Conservation (phyloP, 2,888 invertebrate species). For the Prostheceraeus crozeri region DNA sequence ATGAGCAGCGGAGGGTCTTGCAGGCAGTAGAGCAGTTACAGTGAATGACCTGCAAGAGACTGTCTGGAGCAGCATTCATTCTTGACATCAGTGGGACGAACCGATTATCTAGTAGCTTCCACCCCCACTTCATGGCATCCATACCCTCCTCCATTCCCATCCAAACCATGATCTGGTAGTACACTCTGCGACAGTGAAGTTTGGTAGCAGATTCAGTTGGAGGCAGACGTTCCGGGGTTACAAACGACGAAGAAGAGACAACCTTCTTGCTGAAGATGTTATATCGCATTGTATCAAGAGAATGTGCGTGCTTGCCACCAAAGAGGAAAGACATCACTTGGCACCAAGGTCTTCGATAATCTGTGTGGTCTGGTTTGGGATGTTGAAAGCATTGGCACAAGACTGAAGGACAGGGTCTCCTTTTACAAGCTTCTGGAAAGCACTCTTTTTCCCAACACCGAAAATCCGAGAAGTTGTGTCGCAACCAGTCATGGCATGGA, state of each 20-base stretch:
- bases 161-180: slow-evolving; percentile 35
- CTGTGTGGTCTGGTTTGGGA: neutral
- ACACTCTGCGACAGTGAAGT: slow-evolving; percentile 20
- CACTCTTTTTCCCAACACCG: slow-evolving; percentile 35
- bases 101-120: slow-evolving; percentile 28
- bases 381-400: slow-evolving; percentile 2
- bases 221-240: slow-evolving; percentile 25
- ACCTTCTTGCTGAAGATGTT: slow-evolving; percentile 28
- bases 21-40: slow-evolving; percentile 35
- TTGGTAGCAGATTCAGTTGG: slow-evolving; percentile 35
- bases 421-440: slow-evolving; percentile 31
- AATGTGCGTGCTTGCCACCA: slow-evolving; percentile 14
- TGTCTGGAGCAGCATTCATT: slow-evolving; percentile 27
- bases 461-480: slow-evolving; percentile 36
- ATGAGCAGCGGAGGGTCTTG: slow-evolving; percentile 33
- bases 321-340: slow-evolving; percentile 27
- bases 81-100: slow-evolving; percentile 31
- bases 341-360: slow-evolving; percentile 22
- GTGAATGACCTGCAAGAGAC: slow-evolving; percentile 30
- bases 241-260: slow-evolving; percentile 28
- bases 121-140: slow-evolving; percentile 32
- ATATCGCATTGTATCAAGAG: slow-evolving; percentile 15
- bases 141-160: slow-evolving; percentile 15
- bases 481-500: slow-evolving; percentile 38
- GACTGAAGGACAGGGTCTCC: neutral